phyloP scores from a whole-genome alignment of 2,797 vertebrate genomes.

The Balearica regulorum region DNA sequence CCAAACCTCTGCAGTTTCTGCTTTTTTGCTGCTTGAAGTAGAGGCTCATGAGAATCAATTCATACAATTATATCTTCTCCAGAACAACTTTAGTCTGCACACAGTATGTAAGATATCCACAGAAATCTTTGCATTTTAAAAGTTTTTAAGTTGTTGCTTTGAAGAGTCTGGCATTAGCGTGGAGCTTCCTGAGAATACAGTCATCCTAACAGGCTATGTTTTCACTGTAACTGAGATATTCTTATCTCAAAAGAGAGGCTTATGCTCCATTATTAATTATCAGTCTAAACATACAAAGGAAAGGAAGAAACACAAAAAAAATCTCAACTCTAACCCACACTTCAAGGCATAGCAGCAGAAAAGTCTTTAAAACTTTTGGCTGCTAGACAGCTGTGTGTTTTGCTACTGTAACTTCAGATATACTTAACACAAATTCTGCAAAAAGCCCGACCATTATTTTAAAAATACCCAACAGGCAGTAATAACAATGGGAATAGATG shows the following conservation, averaged over 20 bases:
- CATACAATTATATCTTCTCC: neutral
- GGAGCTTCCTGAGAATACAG: neutral
- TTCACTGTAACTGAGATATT: neutral
- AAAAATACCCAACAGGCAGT: neutral
- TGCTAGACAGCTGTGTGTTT: neutral
- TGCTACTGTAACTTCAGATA: neutral
- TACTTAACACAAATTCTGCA: neutral
- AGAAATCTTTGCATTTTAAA: neutral
- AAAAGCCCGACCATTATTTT: neutral
- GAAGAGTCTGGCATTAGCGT: neutral
- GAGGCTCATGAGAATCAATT: neutral
- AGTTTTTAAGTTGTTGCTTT: neutral
- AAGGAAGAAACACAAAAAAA: neutral
- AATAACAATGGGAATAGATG: neutral
- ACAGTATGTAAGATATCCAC: neutral
- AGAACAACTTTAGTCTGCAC: neutral
- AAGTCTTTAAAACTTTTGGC: neutral
- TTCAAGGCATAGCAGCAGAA: neutral
- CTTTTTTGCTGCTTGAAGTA: neutral
- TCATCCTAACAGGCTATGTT: neutral
- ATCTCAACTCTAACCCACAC: neutral
- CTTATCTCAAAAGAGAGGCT: neutral
- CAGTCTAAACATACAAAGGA: neutral
- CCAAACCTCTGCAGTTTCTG: neutral
- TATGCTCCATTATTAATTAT: neutral